phyloP scores from a whole-genome alignment of 2,797 vertebrate genomes.

The Argya squamiceps region DNA sequence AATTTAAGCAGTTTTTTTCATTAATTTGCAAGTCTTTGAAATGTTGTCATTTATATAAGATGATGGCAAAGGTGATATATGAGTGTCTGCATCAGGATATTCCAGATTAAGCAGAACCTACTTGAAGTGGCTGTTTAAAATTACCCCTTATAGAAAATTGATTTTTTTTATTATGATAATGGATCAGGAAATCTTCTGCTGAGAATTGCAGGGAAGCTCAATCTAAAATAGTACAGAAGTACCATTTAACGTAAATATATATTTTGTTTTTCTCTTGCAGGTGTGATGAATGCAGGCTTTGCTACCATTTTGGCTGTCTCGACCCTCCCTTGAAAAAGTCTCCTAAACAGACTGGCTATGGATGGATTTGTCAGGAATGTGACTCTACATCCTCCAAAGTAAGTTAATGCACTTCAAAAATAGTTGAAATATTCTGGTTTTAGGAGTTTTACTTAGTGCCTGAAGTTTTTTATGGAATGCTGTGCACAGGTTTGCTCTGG shows the following conservation, averaged over 20 bases:
- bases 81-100: constrained; percentile 12
- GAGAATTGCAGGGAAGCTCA: background rate
- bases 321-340: constrained; percentile 99
- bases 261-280: constrained; percentile 73
- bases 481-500: background rate
- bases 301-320: constrained; percentile 97
- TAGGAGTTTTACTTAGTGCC: background rate
- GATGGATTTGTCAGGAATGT: constrained; percentile 99
- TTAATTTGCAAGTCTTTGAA: background rate
- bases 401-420: constrained; percentile 62
- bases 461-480: background rate
- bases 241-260: background rate
- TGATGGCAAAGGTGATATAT: background rate
- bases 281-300: constrained; percentile 95
- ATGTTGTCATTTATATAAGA: background rate
- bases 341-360: constrained; percentile 97
- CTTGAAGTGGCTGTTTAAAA: background rate
- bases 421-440: background rate
- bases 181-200: background rate
- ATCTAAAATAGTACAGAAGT: constrained; percentile 12
- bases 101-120: background rate
- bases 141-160: background rate
- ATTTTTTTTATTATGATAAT: background rate
- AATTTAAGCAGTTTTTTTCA: background rate
- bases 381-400: constrained; percentile 97